Evolutionary conservation across 2,797 vertebrate genomes (phyloP).

Genomic region (Enteromius viviparus): DNA sequence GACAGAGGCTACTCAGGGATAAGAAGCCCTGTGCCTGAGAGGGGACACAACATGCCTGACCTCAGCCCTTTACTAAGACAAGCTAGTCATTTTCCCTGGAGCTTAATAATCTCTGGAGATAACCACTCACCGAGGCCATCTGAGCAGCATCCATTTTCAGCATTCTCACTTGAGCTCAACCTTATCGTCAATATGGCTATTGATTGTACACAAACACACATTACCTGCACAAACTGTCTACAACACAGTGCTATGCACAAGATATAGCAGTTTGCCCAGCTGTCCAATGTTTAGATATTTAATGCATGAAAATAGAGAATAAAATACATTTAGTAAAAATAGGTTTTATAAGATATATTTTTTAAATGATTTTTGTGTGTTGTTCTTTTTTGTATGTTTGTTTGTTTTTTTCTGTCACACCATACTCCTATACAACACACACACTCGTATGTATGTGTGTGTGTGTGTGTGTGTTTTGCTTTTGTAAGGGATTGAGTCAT

Average conservation of each 20-base stretch:
- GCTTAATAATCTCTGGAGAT: conserved; percentile 47
- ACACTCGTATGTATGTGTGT: too few relatives aligned
- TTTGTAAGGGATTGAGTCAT: not conserved
- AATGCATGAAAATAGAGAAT: not conserved
- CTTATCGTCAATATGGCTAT: conserved; percentile 37
- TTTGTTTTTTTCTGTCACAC: too few relatives aligned
- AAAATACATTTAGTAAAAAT: not conserved
- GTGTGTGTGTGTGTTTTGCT: not conserved
- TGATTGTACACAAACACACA: conserved; percentile 36
- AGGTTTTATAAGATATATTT: too few relatives aligned
- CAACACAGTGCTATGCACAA: not conserved
- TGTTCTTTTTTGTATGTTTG: too few relatives aligned
- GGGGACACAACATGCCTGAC: conserved; percentile 43
- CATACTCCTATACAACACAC: too few relatives aligned
- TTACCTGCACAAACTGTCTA: conserved; percentile 22
- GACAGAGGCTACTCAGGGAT: conserved; percentile 24
- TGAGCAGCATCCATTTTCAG: conserved; percentile 46
- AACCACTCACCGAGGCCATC: conserved; percentile 47
- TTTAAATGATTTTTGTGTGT: too few relatives aligned
- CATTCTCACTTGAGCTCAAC: conserved; percentile 43
- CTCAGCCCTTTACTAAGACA: conserved; percentile 45
- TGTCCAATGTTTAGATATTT: not conserved
- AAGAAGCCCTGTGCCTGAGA: conserved; percentile 29
- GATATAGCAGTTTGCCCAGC: not conserved
- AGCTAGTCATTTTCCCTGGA: conserved; percentile 39